Base-by-base conservation (phyloP, 2,888 invertebrate genomes). In the Cenopis cana region DNA sequence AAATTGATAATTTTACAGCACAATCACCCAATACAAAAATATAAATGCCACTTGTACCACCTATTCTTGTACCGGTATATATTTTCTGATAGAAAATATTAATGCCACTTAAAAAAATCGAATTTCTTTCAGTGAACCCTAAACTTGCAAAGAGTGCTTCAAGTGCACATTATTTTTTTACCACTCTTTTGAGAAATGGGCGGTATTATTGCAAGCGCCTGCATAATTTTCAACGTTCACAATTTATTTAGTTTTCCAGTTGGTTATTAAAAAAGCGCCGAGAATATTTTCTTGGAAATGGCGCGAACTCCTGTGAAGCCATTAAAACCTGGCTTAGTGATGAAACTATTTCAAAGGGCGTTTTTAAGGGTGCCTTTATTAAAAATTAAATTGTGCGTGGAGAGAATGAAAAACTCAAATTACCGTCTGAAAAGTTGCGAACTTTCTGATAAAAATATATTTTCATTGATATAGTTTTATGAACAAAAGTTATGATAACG, bases 111-210 rank as follows among this genome's bases (percentile, higher is more conserved):
- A 24, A 24, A 1, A 24, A 24, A 24, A 24, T 24, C 24, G 4
- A 3, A 24, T 46, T 41, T 60, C 14, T 20, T 60, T n/a, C 78
- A 79, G 73, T 72, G 66, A 20, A 67, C 36, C 29, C 49, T 14
- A 36, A 50, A 59, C 50, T 50, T 52, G 24, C 29, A 62, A 57
- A 49, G 18, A 69, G 18, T 29, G 41, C 24, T 52, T 38, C 38
- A 50, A 57, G 29, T 24, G 24, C 24, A 3, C 24, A 24, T 64
- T 64, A 24, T 64, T 64, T 65, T 65, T 64, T 1, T 8, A 14
- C 38, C 54, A 62, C 50, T 64, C 41, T 49, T 49, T 20, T 65
- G 57, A 69, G 11, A 52, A 65, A 69, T 41, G 64, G 33, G 64
- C 64, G 52, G 33, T 65, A 46, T 69, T 59, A 52, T 69, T 69